Evolutionary conservation across 2,797 vertebrate species (phyloP).

Genomic region (Anabas testudineus): DNA sequence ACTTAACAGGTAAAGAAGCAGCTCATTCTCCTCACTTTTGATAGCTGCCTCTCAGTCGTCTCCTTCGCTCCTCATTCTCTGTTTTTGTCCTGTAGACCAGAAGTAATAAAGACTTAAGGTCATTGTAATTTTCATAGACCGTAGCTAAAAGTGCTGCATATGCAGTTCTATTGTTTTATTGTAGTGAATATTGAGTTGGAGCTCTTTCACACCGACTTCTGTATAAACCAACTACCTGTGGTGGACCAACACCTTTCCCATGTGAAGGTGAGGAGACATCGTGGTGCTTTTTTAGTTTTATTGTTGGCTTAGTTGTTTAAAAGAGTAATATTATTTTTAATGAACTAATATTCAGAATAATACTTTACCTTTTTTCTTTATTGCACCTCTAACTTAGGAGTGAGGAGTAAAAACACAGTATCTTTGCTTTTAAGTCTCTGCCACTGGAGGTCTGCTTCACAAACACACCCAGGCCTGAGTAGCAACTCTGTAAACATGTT

Average conservation of each 20-base stretch:
- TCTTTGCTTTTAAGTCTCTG: constrained; percentile 35
- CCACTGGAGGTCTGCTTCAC: constrained; percentile 43
- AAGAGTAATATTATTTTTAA: constrained; percentile 8
- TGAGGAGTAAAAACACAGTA: constrained; percentile 27
- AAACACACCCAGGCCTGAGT: constrained; percentile 39
- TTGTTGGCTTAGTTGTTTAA: neutral
- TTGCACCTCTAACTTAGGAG: constrained; percentile 1
- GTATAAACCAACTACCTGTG: too few relatives aligned
- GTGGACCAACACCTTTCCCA: too few relatives aligned
- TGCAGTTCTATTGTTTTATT: neutral
- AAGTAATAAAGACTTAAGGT: constrained; percentile 4
- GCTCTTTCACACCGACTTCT: neutral
- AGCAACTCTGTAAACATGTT: constrained; percentile 41
- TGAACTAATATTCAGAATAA: constrained; percentile 7
- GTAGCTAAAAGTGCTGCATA: neutral
- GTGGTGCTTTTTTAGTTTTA: too few relatives aligned
- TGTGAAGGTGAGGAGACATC: too few relatives aligned
- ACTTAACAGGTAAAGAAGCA: constrained; percentile 88
- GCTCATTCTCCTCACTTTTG: constrained; percentile 20
- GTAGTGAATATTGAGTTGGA: neutral
- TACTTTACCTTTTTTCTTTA: constrained; percentile 31
- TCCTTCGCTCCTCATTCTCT: neutral
- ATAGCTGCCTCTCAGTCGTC: neutral
- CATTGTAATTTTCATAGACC: neutral
- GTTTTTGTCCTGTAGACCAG: neutral